Conservation (phyloP, 2,113 vertebrate species). For the Corydoras sp. region DNA sequence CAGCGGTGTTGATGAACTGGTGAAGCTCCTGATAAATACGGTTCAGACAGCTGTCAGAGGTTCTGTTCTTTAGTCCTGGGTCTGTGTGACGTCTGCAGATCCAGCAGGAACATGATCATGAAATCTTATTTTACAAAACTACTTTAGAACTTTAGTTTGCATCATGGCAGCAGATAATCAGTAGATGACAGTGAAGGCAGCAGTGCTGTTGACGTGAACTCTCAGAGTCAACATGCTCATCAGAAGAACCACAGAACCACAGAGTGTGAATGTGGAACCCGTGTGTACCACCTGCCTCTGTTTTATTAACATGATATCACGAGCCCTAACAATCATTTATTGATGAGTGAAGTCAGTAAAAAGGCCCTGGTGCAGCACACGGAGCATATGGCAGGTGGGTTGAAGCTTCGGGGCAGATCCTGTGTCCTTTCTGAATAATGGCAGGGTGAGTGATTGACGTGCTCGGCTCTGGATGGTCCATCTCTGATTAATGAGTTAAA, state of each 20-base stretch:
- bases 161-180: not conserved
- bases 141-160: no score
- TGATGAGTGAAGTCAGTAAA: slow-evolving; percentile 38
- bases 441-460: slow-evolving; percentile 37
- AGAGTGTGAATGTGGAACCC: slow-evolving; percentile 15
- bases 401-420: slow-evolving; percentile 30
- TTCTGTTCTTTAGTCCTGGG: no score
- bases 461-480: slow-evolving; percentile 22
- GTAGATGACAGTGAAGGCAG: not conserved
- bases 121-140: no score
- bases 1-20: no score
- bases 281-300: slow-evolving; percentile 39
- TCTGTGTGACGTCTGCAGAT: no score
- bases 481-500: slow-evolving; percentile 36
- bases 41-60: no score
- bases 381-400: slow-evolving; percentile 35
- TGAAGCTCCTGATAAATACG: no score
- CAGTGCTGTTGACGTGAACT: slow-evolving; percentile 9
- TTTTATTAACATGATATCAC: slow-evolving; percentile 40
- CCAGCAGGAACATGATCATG: no score
- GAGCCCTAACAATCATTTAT: slow-evolving; percentile 41
- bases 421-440: slow-evolving; percentile 41
- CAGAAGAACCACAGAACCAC: slow-evolving; percentile 26
- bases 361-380: slow-evolving; percentile 32
- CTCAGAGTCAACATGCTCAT: slow-evolving; percentile 19